phyloP scores from a whole-genome alignment of 2,888 invertebrate genomes.

The Melinaea marsaeus region DNA sequence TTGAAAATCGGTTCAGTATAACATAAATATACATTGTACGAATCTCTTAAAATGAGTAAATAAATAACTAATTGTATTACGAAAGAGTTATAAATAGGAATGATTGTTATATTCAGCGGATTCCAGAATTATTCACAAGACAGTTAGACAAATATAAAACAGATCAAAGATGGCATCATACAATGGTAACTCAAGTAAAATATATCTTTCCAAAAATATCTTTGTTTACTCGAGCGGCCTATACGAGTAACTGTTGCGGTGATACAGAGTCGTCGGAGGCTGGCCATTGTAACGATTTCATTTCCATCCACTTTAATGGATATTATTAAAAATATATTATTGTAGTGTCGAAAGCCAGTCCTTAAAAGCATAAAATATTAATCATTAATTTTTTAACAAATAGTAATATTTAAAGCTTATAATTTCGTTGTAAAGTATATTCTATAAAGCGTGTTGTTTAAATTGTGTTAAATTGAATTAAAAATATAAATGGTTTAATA shows the following conservation, averaged over 20 bases:
- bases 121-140: slow-evolving; percentile 7
- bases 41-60: too few relatives aligned
- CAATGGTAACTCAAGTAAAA: slow-evolving; percentile 12
- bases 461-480: slow-evolving; percentile 10
- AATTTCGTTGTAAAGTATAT: background rate
- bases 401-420: too few relatives aligned
- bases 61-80: background rate
- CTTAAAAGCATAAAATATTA: background rate
- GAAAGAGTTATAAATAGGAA: background rate
- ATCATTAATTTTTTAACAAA: too few relatives aligned
- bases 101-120: background rate
- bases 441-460: background rate
- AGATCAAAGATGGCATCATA: slow-evolving; percentile 20
- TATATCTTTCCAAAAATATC: slow-evolving; percentile 27
- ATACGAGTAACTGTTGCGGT: slow-evolving; percentile 16
- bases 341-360: background rate
- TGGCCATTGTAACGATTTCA: slow-evolving; percentile 26
- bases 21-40: background rate
- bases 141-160: slow-evolving; percentile 10
- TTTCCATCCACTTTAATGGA: slow-evolving; percentile 23
- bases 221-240: slow-evolving; percentile 28
- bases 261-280: slow-evolving; percentile 21
- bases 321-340: slow-evolving; percentile 14
- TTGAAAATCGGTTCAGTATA: background rate
- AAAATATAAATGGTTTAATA: slow-evolving; percentile 29